phyloP scores from a whole-genome alignment of 2,113 vertebrate genomes.

The Brachypteracias leptosomus region DNA sequence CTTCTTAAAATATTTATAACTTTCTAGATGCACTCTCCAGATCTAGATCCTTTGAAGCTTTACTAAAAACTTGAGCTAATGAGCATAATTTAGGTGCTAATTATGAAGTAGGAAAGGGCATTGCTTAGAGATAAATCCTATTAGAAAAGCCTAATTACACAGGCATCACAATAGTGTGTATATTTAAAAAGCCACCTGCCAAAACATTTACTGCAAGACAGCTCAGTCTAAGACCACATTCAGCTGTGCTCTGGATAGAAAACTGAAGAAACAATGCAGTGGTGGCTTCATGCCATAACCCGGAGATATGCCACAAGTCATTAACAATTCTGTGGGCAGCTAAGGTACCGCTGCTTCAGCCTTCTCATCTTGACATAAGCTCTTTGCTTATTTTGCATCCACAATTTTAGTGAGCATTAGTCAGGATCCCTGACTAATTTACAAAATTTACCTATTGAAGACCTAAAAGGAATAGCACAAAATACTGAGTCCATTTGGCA shows the following conservation, averaged over 20 bases:
- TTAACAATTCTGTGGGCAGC: accelerated
- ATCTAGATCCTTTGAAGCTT: not conserved
- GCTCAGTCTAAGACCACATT: not conserved
- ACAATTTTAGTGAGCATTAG: not conserved
- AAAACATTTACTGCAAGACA: not conserved
- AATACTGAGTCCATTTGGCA: not conserved
- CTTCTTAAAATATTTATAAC: not conserved
- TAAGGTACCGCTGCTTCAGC: not conserved
- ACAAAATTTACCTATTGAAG: not conserved
- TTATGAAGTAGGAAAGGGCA: not conserved
- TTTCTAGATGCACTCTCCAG: not conserved
- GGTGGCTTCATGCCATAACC: not conserved
- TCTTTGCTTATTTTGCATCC: not conserved
- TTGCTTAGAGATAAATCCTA: not conserved
- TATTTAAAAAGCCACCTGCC: not conserved
- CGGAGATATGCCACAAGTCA: not conserved
- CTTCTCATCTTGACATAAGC: not conserved
- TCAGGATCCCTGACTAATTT: not conserved
- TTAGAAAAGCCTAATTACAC: not conserved
- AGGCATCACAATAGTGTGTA: not conserved
- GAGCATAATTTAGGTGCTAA: not conserved
- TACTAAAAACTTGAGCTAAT: not conserved
- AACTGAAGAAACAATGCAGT: not conserved
- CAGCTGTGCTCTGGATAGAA: not conserved
- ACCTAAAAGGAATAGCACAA: not conserved